Evolutionary conservation across 2,797 vertebrate genomes (phyloP).

Genomic region (Bovichtus variegatus): DNA sequence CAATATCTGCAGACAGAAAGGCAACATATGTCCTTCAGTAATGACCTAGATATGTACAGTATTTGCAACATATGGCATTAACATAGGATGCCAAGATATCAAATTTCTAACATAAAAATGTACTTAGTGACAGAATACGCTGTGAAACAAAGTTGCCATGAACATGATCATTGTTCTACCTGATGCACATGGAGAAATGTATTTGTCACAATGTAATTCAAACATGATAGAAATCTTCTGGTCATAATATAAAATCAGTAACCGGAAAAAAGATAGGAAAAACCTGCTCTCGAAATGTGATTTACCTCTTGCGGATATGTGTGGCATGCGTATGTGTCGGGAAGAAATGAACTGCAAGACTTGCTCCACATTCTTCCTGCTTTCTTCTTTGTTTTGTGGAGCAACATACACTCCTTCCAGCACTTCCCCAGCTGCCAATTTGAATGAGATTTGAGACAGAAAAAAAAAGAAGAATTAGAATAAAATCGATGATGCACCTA

Average conservation of each 20-base stretch:
- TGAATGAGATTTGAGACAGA: constrained; percentile 20
- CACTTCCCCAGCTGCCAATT: constrained; percentile 91
- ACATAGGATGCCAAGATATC: not conserved
- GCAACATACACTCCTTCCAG: constrained; percentile 86
- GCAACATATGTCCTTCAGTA: constrained; percentile 1
- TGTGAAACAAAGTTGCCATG: not conserved
- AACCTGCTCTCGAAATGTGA: not conserved
- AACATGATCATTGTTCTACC: not conserved
- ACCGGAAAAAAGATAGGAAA: not conserved
- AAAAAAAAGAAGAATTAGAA: not conserved
- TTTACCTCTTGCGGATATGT: constrained; percentile 93
- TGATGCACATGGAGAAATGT: not conserved
- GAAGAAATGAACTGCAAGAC: constrained; percentile 95
- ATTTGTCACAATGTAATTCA: not conserved
- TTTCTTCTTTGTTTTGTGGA: constrained; percentile 91
- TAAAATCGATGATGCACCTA: not conserved
- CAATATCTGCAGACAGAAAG: constrained; percentile 87
- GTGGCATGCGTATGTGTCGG: constrained; percentile 96
- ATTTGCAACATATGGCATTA: not conserved
- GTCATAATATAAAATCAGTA: not conserved
- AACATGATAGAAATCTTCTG: not conserved
- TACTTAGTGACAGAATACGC: not conserved
- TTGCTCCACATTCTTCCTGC: constrained; percentile 94
- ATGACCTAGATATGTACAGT: not conserved
- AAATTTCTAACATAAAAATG: not conserved